Conservation (phyloP, 1,140 invertebrate genomes). For the Drosophila lowei region DNA sequence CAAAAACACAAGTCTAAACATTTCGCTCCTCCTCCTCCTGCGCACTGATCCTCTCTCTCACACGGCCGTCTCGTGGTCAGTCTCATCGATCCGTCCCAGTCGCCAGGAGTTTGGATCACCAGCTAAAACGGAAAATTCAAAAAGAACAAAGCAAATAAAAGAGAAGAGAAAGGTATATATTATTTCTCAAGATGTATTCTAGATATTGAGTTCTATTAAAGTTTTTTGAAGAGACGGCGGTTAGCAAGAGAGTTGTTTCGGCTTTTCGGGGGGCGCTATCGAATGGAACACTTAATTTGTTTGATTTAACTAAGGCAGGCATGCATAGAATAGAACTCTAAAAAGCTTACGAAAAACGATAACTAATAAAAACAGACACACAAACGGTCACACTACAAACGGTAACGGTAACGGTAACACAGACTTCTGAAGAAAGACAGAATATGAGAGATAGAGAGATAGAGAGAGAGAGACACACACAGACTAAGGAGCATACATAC, state of each 20-base stretch:
- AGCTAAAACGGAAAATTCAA: constrained; percentile 84
- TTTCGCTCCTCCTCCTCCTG: constrained; percentile 24
- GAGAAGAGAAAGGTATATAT: neutral
- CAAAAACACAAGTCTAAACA: constrained; percentile 79
- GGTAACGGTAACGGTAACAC: constrained; percentile 12
- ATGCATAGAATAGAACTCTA: constrained; percentile 20
- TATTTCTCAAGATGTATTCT: neutral
- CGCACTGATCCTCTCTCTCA: constrained; percentile 83
- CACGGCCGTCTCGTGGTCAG: constrained; percentile 91
- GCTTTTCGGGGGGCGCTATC: neutral
- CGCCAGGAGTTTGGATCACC: constrained; percentile 91
- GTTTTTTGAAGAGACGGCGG: no score
- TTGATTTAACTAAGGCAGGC: neutral
- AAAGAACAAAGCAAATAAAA: constrained; percentile 10
- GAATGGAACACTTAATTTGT: constrained; percentile 14
- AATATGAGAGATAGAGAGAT: constrained; percentile 25
- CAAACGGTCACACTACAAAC: constrained; percentile 46
- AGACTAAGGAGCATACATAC: constrained; percentile 40
- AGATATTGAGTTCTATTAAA: no score
- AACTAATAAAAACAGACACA: constrained; percentile 31
- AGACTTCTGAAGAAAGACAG: constrained; percentile 10
- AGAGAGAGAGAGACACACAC: constrained; percentile 36
- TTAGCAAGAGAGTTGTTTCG: no score
- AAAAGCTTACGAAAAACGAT: constrained; percentile 25
- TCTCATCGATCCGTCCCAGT: constrained; percentile 91